Conservation (phyloP, 2,113 vertebrate species). For the Hyperopisus bebe region DNA sequence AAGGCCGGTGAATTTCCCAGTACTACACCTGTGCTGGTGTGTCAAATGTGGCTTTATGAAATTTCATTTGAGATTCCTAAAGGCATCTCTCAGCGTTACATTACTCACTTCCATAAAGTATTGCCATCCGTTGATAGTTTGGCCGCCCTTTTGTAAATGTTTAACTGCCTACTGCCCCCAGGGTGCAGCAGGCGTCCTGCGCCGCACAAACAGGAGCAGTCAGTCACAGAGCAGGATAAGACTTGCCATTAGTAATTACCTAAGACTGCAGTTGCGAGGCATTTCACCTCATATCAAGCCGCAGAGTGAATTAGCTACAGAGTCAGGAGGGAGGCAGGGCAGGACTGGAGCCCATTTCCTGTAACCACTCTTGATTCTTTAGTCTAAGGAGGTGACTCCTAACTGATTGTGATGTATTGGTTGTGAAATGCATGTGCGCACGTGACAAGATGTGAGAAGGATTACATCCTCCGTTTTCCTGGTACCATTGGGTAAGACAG, state of each 20-base stretch:
- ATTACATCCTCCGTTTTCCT: not conserved
- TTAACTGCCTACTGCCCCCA: not conserved
- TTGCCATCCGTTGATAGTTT: not conserved
- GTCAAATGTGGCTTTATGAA: not conserved
- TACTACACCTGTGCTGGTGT: not conserved
- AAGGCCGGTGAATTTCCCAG: not conserved
- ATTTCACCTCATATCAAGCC: not conserved
- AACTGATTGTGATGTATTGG: not conserved
- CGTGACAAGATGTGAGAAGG: too few species aligned
- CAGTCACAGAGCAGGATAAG: not conserved
- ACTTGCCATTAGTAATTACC: conserved; percentile 4
- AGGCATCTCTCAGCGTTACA: not conserved
- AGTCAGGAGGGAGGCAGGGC: not conserved
- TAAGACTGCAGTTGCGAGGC: conserved; percentile 5
- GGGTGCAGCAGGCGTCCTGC: not conserved
- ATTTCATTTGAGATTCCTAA: not conserved
- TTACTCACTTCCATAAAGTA: not conserved
- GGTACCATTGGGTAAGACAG: not conserved
- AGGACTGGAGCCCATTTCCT: not conserved
- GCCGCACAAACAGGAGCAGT: not conserved
- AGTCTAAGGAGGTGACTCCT: not conserved
- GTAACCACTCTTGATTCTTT: not conserved
- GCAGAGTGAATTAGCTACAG: not conserved
- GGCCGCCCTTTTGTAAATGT: not conserved
- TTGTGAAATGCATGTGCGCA: not conserved